Percentiles rank a stretch among this genome's conserved stretches.
These are phyloP conservation scores for Trinorchestia longiramus DNA, from an alignment of 1,140 invertebrate genomes.

Conservation along the genomic window DNA sequence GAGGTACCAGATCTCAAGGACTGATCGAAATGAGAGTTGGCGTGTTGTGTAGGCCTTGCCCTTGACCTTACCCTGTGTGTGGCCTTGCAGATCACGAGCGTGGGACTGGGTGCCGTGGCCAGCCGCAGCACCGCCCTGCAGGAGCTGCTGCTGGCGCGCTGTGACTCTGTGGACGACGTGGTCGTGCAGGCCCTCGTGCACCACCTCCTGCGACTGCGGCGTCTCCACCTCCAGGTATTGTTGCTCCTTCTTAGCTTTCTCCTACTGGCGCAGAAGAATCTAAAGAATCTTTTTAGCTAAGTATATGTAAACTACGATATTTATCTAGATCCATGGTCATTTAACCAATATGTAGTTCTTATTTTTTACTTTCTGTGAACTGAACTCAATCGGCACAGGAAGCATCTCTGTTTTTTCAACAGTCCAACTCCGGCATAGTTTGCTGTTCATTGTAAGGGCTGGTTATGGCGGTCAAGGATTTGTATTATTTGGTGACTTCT, in stretches of 20 bases:
- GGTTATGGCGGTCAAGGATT: too few relatives aligned
- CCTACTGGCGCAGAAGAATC: not conserved
- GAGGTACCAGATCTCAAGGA: too few relatives aligned
- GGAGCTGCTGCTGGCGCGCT: slow-evolving; percentile 37
- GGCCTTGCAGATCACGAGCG: not conserved
- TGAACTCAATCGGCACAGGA: not conserved
- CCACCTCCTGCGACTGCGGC: slow-evolving; percentile 3
- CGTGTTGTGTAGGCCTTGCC: not conserved
- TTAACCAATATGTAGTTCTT: not conserved
- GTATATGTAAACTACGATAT: not conserved
- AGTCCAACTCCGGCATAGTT: not conserved
- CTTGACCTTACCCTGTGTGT: not conserved
- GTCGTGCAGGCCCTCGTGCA: not conserved
- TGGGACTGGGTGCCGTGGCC: slow-evolving; percentile 7
- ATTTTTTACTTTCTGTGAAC: not conserved
- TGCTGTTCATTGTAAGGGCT: not conserved
- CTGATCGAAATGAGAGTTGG: not conserved
- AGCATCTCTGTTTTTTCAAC: not conserved
- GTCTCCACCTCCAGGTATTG: slow-evolving; percentile 12
- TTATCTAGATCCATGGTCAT: not conserved
- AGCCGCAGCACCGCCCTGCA: slow-evolving; percentile 2
- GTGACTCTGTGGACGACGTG: slow-evolving; percentile 21
- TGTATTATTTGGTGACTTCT: too few relatives aligned
- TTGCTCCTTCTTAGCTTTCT: not conserved
- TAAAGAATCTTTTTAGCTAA: not conserved